Evolutionary conservation across 2,113 vertebrate genomes (phyloP), one percentile per base, ranked within the genome.

Genomic region (Tragelaphus imberbis): DNA sequence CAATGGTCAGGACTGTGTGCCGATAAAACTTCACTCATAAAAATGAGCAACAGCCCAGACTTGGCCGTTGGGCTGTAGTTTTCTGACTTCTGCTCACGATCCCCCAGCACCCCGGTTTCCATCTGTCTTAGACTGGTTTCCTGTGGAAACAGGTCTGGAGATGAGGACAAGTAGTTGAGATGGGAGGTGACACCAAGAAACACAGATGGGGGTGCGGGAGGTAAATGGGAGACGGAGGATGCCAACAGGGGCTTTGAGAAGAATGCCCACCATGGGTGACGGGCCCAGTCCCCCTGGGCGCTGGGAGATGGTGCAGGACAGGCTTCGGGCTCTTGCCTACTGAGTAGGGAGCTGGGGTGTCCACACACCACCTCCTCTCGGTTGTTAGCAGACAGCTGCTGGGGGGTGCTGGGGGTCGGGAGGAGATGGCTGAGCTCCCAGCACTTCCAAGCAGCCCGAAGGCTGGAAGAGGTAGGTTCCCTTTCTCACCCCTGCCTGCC

Each of bases 331-430:
- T 4, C 28, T 49, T 3, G n/a, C 33, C 27, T 6, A 7, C 59
- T 30, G 6, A 6, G 51, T 3, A 40, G 61, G 6, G 58, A n/a
- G 9, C 68, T 80, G n/a, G 79, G 25, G 4, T 56, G 2, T 23
- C 30, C 17, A 16, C 3, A 36, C 11, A 55, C n/a, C 23, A 13
- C 14, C 61, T 55, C 11, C 28, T 49, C 36, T 65, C 40, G 5
- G 27, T 13, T 63, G 7, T 33, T 49, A 77, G 8, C 0, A 0
- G 12, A 30, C 21, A 30, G 55, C 84, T 33, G 8, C 30, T 30
- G 30, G 23, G 13, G 17, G 10, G 11, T 3, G 0, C 2, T 81
- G 5, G 5, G 6, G 2, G 1, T 2, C 2, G 1, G 11, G 51
- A 2, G 30, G 49, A 2, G 4, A 28, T 23, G 68, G 68, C 68